Conservation (phyloP, 2,113 vertebrate species). For the Paratilapia polleni region DNA sequence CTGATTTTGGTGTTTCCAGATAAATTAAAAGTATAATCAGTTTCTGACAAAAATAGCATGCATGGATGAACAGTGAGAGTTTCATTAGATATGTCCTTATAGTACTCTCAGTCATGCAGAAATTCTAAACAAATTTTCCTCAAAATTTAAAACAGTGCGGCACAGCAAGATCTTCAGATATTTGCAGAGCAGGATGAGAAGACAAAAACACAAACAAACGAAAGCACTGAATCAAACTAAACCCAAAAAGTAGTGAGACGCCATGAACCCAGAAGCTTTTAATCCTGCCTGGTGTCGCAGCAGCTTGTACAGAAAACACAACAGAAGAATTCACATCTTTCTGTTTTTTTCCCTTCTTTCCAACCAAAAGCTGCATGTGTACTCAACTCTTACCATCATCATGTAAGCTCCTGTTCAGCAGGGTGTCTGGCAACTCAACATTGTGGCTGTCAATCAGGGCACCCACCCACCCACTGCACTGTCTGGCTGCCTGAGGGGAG, state of each 20-base stretch:
- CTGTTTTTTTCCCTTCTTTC: neutral
- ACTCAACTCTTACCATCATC: conserved; percentile 15
- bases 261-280: conserved; percentile 46
- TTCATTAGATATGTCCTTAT: neutral
- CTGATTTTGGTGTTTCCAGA: neutral
- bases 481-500: conserved; percentile 25
- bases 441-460: conserved; percentile 51
- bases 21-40: neutral
- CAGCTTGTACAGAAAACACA: conserved; percentile 39
- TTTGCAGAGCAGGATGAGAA: conserved; percentile 31
- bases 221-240: conserved; percentile 12
- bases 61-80: neutral
- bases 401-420: conserved; percentile 23
- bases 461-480: neutral
- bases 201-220: conserved; percentile 9
- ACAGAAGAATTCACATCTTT: conserved; percentile 30
- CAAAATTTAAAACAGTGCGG: neutral
- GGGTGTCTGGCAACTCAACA: conserved; percentile 41
- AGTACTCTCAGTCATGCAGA: neutral
- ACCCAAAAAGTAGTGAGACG: conserved; percentile 20
- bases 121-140: neutral
- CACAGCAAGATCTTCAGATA: conserved; percentile 14
- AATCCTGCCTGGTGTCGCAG: conserved; percentile 37
- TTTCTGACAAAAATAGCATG: neutral
- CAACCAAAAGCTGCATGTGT: conserved; percentile 45